These are phyloP conservation scores for Lasioglossum morio DNA, from an alignment of 2,888 invertebrate genomes.

Conservation along the genomic window DNA sequence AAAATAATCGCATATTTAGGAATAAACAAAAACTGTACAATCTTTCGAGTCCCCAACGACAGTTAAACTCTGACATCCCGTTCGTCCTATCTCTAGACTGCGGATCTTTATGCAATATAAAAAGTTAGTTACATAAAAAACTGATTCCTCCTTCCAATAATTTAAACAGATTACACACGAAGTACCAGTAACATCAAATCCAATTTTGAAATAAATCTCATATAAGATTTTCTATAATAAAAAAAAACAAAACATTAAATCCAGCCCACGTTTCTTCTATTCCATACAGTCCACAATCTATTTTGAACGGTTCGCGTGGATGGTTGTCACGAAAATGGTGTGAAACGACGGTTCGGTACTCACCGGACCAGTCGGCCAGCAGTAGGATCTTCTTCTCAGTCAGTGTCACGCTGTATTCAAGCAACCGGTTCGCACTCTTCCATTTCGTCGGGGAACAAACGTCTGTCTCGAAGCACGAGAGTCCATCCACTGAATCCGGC, in stretches of 20 bases:
- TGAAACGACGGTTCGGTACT: constrained; percentile 2
- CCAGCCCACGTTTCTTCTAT: neutral
- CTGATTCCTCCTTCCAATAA: no score
- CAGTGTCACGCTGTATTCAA: constrained; percentile 11
- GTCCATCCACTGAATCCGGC: constrained; percentile 9
- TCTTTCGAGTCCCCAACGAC: neutral
- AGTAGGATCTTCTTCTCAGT: neutral
- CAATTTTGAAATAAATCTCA: no score
- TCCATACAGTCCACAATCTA: neutral
- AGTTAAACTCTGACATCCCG: neutral
- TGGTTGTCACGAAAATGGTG: neutral
- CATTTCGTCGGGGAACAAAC: neutral
- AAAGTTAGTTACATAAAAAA: neutral
- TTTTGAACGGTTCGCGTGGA: neutral
- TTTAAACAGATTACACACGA: no score
- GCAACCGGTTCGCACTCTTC: constrained; percentile 21
- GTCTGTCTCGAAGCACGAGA: constrained; percentile 13
- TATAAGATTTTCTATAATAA: no score
- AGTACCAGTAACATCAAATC: no score
- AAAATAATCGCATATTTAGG: neutral
- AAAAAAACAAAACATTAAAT: no score
- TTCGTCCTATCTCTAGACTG: neutral
- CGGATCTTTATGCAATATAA: neutral
- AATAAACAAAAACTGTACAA: neutral
- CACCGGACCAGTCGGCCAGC: constrained; percentile 44